Conservation (phyloP, 2,113 vertebrate genomes). For the Megaleporinus macrocephalus region DNA sequence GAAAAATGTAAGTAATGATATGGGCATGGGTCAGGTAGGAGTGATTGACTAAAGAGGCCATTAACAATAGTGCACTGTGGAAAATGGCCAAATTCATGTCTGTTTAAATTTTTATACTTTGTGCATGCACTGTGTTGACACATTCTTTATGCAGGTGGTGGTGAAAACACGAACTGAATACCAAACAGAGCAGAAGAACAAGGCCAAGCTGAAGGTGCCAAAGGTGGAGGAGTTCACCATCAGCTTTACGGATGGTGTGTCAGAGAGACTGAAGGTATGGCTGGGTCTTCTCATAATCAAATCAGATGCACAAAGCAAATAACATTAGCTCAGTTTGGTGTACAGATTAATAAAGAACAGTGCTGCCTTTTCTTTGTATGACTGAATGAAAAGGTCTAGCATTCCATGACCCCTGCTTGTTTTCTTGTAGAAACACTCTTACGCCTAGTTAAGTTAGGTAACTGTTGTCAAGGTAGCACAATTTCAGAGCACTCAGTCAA, state of each 20-base stretch:
- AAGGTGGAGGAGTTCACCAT: conserved; percentile 99
- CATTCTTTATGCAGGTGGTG: conserved; percentile 84
- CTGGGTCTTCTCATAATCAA: neutral
- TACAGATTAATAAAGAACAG: neutral
- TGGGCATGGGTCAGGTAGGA: neutral
- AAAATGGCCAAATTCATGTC: neutral
- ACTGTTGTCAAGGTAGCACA: neutral
- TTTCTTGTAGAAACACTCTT: neutral
- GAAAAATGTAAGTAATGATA: neutral
- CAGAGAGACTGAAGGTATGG: conserved; percentile 88
- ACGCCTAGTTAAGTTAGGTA: neutral
- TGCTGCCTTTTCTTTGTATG: neutral
- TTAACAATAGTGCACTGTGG: neutral
- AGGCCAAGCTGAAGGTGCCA: conserved; percentile 92
- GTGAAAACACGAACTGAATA: conserved; percentile 98
- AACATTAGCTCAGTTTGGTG: neutral
- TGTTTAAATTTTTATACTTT: neutral
- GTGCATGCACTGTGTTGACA: neutral
- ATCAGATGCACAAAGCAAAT: neutral
- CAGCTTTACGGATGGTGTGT: conserved; percentile 90
- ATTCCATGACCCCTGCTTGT: neutral
- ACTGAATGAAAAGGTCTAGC: neutral
- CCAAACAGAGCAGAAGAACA: conserved; percentile 96
- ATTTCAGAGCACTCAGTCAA: neutral
- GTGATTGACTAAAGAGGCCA: neutral